phyloP scores from a whole-genome alignment of 2,113 vertebrate species.

The Acanthochromis polyacanthus region DNA sequence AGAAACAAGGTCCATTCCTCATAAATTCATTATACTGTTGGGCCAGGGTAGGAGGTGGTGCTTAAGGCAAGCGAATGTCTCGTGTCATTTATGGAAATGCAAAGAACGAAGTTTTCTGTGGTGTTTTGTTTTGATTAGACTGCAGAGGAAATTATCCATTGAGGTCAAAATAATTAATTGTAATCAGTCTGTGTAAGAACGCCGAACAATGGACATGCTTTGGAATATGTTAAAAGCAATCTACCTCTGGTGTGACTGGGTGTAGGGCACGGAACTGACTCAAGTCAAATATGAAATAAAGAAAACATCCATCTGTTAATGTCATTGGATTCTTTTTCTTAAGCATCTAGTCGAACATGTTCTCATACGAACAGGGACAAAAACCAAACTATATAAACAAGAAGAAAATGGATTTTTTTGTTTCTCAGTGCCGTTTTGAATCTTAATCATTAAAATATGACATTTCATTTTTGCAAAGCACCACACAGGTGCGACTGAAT shows the following conservation, averaged over 20 bases:
- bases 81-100: conserved; percentile 57
- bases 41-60: conserved; percentile 33
- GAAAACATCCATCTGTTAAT: too few species aligned
- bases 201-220: conserved; percentile 1
- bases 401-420: too few species aligned
- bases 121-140: conserved; percentile 62
- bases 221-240: neutral
- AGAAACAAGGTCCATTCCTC: conserved; percentile 70
- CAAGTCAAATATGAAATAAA: too few species aligned
- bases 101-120: conserved; percentile 32
- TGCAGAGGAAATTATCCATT: conserved; percentile 40
- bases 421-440: too few species aligned
- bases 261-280: neutral
- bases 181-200: conserved; percentile 48
- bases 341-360: too few species aligned
- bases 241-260: too few species aligned
- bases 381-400: too few species aligned
- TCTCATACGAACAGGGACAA: too few species aligned
- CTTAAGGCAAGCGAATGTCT: conserved; percentile 59
- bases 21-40: conserved; percentile 64
- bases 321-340: too few species aligned
- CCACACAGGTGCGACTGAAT: too few species aligned
- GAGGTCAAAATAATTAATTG: conserved; percentile 49
- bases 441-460: too few species aligned
- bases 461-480: too few species aligned